A percentile compares a stretch with the other conserved stretches of the same genome.
Conservation (phyloP, 2,113 vertebrate genomes). For the Thermophis baileyi region DNA sequence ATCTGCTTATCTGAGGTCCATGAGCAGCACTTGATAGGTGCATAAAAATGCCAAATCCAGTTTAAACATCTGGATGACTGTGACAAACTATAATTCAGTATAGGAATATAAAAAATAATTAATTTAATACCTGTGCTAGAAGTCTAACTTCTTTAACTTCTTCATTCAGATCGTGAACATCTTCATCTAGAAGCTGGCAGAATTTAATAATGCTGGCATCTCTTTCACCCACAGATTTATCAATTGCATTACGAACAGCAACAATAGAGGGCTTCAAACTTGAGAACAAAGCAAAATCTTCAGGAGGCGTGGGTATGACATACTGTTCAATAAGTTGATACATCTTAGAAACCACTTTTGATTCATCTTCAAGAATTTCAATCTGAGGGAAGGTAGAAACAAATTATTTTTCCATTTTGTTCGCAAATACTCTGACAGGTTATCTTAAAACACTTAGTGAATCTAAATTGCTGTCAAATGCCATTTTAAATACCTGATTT, state of each 20-base stretch:
- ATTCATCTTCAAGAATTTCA: conserved; percentile 72
- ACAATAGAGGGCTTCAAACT: conserved; percentile 71
- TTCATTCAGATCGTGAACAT: conserved; percentile 72
- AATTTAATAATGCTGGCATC: conserved; percentile 71
- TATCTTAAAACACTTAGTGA: neutral
- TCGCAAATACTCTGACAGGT: neutral
- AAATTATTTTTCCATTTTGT: neutral
- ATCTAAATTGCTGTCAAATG: neutral
- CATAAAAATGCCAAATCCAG: neutral
- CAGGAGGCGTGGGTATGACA: conserved; percentile 72
- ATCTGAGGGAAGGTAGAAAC: conserved; percentile 64
- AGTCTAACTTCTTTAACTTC: conserved; percentile 70
- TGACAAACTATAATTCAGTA: neutral
- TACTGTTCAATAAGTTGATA: conserved; percentile 78
- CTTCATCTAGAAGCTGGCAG: conserved; percentile 69
- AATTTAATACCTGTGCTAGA: conserved; percentile 69
- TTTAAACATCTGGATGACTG: neutral
- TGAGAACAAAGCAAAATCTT: conserved; percentile 76
- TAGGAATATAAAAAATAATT: neutral
- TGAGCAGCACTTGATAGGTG: neutral
- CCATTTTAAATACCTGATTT: neutral
- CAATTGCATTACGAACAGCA: conserved; percentile 66
- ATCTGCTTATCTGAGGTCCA: neutral
- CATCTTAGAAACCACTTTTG: conserved; percentile 73
- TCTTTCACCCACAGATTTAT: conserved; percentile 66